Base-by-base conservation (phyloP, 2,113 vertebrate genomes). In the Thunnus thynnus region DNA sequence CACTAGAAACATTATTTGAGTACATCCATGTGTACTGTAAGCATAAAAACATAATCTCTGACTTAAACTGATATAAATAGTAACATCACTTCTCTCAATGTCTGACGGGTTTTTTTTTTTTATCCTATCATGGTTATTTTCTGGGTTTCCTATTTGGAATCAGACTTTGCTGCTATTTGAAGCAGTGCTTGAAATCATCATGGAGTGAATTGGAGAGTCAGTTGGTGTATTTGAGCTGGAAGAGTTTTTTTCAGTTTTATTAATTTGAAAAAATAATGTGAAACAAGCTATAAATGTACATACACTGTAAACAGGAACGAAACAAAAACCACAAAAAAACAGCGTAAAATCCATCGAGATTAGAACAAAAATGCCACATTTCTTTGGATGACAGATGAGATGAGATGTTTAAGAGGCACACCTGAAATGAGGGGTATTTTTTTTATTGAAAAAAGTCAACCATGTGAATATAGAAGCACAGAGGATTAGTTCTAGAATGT, bases 81-180 rank as follows among this genome's bases (percentile, higher is more conserved):
- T 12, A 32, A 56, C 14, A 47, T 57, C 22, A 10, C 22, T 78
- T 64, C 10, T 41, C 3, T 60, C 18, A 22, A 44, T 27, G 32
- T 62, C 20, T 57, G 18, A 52, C 12, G 47, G 17, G 2, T 60
- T 72, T 57, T 58, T 18, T 10, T 18, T 10, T 8, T 44, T 44
- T 25, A 47, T 64, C 18, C 14, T 36, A 41, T 62, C 5, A 51
- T 22, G 27, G 13, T 68, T 71, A 52, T 51, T 67, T 67, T 50
- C 63, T 57, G 13, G 3, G 18, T 3, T 13, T 57, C 41, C 56
- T 32, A n/a, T 13, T n/a, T 60, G 44, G 46, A 12, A 55, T 14
- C 56, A 55, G 22, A 54, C 47, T 25, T 20, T 2, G 9, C 9
- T 41, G 50, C 25, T 36, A 22, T 56, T 63, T 69, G 47, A 20